Conservation (phyloP, 2,888 invertebrate species). For the Drosophila paramelanica region DNA sequence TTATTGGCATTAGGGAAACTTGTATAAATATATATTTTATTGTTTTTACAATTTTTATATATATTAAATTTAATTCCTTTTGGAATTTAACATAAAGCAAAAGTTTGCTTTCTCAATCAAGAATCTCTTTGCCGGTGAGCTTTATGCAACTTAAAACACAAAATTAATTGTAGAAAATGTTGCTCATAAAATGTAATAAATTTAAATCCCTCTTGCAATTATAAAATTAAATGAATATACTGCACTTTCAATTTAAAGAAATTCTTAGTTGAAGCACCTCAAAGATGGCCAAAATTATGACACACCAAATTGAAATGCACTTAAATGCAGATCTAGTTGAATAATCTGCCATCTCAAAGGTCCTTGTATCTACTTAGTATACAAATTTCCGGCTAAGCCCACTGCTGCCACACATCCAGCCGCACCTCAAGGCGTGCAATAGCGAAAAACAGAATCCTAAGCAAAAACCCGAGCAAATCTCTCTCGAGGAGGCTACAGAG, state of each 20-base stretch:
- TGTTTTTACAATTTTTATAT: too few species aligned
- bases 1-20: too few species aligned
- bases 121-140: too few species aligned
- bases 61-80: too few species aligned
- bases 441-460: neutral
- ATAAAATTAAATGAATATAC: constrained; percentile 18
- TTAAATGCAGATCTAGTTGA: constrained; percentile 4
- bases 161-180: too few species aligned
- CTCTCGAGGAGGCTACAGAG: neutral
- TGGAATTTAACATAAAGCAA: too few species aligned
- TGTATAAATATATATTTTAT: too few species aligned
- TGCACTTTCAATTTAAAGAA: constrained; percentile 2
- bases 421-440: constrained; percentile 15
- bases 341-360: neutral
- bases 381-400: constrained; percentile 5
- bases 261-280: neutral
- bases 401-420: constrained; percentile 12
- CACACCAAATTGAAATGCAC: constrained; percentile 24
- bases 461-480: neutral
- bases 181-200: constrained; percentile 4
- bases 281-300: constrained; percentile 6
- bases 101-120: neutral
- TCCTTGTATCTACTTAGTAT: neutral
- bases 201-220: constrained; percentile 1
- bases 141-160: neutral